These are phyloP conservation scores for Coturnix japonica DNA, from an alignment of 2,113 vertebrate genomes.

Conservation along the genomic window DNA sequence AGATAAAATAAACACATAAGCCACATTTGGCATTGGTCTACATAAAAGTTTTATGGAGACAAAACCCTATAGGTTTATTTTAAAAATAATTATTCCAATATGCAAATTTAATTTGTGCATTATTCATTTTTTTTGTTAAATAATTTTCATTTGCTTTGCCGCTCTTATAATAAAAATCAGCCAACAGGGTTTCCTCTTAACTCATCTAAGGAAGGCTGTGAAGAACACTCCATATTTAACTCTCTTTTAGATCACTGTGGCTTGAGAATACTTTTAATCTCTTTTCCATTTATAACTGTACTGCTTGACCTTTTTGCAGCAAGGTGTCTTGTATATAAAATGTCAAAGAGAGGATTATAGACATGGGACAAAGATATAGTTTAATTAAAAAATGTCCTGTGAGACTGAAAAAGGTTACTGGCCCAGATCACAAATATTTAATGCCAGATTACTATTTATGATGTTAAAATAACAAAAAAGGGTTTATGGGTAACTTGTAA, in stretches of 20 bases:
- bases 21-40: neutral
- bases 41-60: conserved; percentile 59
- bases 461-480: conserved; percentile 79
- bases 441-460: conserved; percentile 87
- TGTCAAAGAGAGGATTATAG: conserved; percentile 87
- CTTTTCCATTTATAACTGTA: conserved; percentile 88
- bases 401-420: conserved; percentile 87
- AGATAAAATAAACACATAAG: conserved; percentile 66
- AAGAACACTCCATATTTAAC: conserved; percentile 81
- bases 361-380: conserved; percentile 87
- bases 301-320: conserved; percentile 86
- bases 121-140: conserved; percentile 69
- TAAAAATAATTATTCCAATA: conserved; percentile 63
- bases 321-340: conserved; percentile 88
- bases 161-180: conserved; percentile 75
- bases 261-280: conserved; percentile 87
- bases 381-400: conserved; percentile 87
- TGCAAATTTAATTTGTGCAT: conserved; percentile 64
- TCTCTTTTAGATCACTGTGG: conserved; percentile 81
- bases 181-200: conserved; percentile 74
- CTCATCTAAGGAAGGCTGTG: conserved; percentile 74
- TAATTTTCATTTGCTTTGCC: conserved; percentile 75
- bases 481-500: conserved; percentile 76
- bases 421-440: conserved; percentile 88
- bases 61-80: conserved; percentile 50